Conservation (phyloP, 2,113 vertebrate genomes). For the Xiphophorus hellerii region DNA sequence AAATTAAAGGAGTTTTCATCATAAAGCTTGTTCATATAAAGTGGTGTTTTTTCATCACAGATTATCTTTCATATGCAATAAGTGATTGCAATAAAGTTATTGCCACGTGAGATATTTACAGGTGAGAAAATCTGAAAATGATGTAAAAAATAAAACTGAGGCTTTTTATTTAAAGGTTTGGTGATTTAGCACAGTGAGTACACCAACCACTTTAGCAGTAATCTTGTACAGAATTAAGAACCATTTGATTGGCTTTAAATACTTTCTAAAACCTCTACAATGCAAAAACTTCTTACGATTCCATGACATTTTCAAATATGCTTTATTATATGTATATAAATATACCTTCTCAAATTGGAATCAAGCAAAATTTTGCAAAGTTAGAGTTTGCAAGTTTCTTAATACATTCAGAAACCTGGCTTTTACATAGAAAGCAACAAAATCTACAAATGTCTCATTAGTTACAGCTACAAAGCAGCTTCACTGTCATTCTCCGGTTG, state of each 20-base stretch:
- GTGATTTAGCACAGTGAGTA: not conserved
- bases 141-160: conserved; percentile 3
- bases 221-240: not conserved
- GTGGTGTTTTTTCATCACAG: no score
- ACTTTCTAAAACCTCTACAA: no score
- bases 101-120: conserved; percentile 6
- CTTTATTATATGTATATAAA: not conserved
- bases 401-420: not conserved
- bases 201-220: not conserved
- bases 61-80: no score
- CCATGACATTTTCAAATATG: not conserved
- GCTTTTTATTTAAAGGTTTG: conserved; percentile 26
- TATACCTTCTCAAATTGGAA: not conserved
- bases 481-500: conserved; percentile 13
- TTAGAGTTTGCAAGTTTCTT: no score
- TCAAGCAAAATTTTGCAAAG: not conserved
- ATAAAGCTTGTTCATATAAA: no score
- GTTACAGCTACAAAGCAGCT: conserved; percentile 23
- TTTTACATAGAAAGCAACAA: not conserved
- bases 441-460: not conserved
- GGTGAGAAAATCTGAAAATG: conserved; percentile 13
- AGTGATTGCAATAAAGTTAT: no score
- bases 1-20: no score
- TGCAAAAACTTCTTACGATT: not conserved
- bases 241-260: no score